These are phyloP conservation scores for Metallyticus violacea DNA, from an alignment of 2,888 invertebrate species.

Conservation along the genomic window DNA sequence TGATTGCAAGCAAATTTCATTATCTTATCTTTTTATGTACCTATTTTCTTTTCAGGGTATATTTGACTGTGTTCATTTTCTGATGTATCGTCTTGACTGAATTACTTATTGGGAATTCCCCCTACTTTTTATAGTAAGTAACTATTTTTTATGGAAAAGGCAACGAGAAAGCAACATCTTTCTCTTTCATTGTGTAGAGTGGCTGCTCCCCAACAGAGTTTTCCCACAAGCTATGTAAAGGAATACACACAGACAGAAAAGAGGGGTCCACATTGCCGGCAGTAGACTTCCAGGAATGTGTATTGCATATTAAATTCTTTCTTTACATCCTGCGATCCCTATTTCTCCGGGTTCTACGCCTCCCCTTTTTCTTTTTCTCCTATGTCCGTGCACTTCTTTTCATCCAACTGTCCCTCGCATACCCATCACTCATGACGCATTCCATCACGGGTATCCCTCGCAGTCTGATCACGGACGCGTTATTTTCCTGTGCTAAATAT, in stretches of 20 bases:
- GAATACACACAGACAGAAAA: background rate
- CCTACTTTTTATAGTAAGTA: background rate
- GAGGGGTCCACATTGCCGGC: background rate
- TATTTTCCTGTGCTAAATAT: background rate
- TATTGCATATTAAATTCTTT: constrained; percentile 23
- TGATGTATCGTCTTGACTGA: background rate
- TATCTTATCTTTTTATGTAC: no score
- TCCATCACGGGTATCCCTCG: background rate
- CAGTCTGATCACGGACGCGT: background rate
- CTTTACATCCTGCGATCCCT: background rate
- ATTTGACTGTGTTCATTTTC: background rate
- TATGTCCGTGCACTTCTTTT: background rate
- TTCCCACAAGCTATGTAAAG: background rate
- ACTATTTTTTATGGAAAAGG: background rate
- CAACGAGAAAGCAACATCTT: background rate
- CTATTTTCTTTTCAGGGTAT: no score
- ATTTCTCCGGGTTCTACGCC: background rate
- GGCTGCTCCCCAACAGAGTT: background rate
- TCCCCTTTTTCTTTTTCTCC: background rate
- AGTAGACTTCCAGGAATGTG: constrained; percentile 8
- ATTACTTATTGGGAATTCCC: background rate
- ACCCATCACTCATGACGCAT: background rate
- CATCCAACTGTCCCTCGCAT: background rate
- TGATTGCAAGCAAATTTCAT: no score
- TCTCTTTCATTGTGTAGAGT: background rate